phyloP scores from a whole-genome alignment of 1,140 invertebrate species.

The Phymastichus coffea region DNA sequence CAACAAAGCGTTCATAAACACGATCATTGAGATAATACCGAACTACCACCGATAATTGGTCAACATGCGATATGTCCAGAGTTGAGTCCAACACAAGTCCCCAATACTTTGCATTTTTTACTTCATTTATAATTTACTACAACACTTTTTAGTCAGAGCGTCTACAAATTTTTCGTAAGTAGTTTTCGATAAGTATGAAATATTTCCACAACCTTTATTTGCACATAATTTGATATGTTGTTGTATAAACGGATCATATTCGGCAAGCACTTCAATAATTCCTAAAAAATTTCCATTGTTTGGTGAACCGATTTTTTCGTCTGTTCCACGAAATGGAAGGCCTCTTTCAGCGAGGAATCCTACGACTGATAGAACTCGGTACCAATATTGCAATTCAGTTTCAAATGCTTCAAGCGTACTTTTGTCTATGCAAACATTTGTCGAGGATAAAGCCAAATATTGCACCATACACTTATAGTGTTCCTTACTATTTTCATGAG shows the following conservation, averaged over 20 bases:
- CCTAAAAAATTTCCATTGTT: constrained; percentile 37
- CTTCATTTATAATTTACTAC: constrained; percentile 4
- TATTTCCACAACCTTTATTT: constrained; percentile 39
- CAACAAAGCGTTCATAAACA: constrained; percentile 1
- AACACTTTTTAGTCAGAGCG: constrained; percentile 14
- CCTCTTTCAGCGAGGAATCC: constrained; percentile 31
- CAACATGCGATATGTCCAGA: no score
- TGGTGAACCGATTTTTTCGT: constrained; percentile 33
- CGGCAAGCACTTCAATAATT: constrained; percentile 32
- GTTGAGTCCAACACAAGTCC: no score
- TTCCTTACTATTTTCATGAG: no score
- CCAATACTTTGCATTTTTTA: constrained; percentile 18
- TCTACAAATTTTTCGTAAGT: constrained; percentile 22
- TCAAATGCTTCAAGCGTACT: no score
- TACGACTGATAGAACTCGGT: no score
- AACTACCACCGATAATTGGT: constrained; percentile 36
- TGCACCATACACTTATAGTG: no score
- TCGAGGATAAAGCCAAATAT: no score
- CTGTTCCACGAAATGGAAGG: constrained; percentile 30
- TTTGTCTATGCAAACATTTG: no score
- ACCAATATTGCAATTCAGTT: no score
- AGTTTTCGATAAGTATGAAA: constrained; percentile 42
- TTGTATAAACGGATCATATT: constrained; percentile 41
- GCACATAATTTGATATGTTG: constrained; percentile 39
- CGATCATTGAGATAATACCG: constrained; percentile 31